A percentile compares a stretch with the other conserved stretches of the same genome.
Conservation (phyloP, 2,113 vertebrate species). For the Brachyhypopomus occidentalis region DNA sequence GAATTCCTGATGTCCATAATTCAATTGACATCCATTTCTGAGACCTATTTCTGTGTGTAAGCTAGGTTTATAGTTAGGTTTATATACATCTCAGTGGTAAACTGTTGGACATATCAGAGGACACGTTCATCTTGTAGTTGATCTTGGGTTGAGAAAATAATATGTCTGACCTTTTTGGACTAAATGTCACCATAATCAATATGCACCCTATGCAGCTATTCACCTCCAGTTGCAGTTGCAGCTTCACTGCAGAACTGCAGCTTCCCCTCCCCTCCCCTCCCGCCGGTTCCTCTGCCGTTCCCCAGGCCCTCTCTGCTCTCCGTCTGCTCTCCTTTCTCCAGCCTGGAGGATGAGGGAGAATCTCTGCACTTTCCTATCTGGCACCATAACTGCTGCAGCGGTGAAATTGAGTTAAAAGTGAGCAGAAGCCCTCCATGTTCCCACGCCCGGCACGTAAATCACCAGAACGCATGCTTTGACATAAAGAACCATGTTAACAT, state of each 20-base stretch:
- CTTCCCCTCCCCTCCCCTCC: too few relatives aligned
- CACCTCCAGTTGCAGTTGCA: slow-evolving; percentile 2
- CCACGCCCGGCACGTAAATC: background rate
- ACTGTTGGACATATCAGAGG: background rate
- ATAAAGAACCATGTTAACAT: slow-evolving; percentile 1
- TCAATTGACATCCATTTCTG: too few relatives aligned
- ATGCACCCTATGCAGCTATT: slow-evolving; percentile 7
- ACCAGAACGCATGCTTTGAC: slow-evolving; percentile 9
- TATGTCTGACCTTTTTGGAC: slow-evolving; percentile 29
- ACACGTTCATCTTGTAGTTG: background rate
- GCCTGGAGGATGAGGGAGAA: background rate
- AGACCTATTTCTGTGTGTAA: too few relatives aligned
- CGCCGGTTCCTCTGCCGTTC: background rate
- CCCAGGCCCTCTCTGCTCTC: background rate
- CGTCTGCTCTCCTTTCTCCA: background rate
- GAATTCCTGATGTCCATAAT: too few relatives aligned
- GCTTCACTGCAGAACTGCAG: background rate
- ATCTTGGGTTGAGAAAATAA: slow-evolving; percentile 28
- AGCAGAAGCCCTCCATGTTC: background rate
- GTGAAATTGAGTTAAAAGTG: background rate
- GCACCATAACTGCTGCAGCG: background rate
- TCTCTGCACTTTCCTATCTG: background rate
- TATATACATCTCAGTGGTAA: background rate
- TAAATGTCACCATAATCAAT: slow-evolving; percentile 34
- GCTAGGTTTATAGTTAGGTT: too few relatives aligned